A percentile compares a stretch with the other conserved stretches of the same genome.
Conservation (phyloP, 2,113 vertebrate species). For the Psammodynastes pulverulentus region DNA sequence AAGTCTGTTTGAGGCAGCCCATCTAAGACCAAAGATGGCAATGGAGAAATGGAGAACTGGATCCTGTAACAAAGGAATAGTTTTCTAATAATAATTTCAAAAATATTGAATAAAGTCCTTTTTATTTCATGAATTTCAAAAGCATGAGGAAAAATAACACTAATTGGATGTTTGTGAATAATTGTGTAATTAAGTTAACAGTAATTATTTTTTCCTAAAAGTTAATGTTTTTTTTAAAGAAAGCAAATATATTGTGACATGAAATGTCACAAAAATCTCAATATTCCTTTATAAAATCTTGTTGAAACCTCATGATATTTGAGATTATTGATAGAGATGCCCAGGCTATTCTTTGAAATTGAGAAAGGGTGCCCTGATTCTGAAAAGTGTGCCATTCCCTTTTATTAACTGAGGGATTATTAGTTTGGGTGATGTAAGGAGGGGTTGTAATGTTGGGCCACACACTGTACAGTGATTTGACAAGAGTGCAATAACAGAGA, state of each 20-base stretch:
- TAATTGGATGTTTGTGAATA: not conserved
- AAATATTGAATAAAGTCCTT: not conserved
- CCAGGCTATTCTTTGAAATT: not conserved
- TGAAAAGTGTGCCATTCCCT: not conserved
- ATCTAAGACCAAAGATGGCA: not conserved
- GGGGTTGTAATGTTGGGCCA: not conserved
- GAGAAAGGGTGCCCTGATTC: not conserved
- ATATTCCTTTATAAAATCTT: not conserved
- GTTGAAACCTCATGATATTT: not conserved
- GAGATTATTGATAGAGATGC: not conserved
- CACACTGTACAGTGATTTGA: not conserved
- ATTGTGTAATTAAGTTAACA: not conserved
- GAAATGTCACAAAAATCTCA: not conserved
- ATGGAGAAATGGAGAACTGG: not conserved
- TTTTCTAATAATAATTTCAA: not conserved
- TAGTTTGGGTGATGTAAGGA: not conserved
- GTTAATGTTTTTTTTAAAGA: too few species aligned
- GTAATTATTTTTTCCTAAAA: not conserved
- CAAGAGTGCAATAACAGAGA: not conserved
- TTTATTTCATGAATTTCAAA: not conserved
- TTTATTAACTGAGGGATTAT: not conserved
- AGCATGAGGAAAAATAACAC: not conserved
- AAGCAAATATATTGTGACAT: not conserved
- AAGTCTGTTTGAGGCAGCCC: too few species aligned
- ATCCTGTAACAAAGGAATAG: not conserved